phyloP scores from a whole-genome alignment of 2,797 vertebrate genomes.

The Alcedo atthis region DNA sequence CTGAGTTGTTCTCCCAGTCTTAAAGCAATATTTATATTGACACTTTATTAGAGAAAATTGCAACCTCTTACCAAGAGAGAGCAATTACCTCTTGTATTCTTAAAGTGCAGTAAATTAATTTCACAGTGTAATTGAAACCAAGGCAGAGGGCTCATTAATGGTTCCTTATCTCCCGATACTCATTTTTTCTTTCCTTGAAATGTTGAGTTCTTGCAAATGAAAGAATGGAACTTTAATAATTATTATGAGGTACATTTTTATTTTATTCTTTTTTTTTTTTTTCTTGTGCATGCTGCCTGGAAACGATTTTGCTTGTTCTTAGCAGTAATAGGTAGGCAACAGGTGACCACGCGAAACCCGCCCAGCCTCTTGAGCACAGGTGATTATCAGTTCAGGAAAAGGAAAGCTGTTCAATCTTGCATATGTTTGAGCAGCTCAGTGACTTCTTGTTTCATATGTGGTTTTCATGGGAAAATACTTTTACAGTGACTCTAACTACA shows the following conservation, averaged over 20 bases:
- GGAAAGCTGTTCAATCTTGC: slow-evolving; percentile 1
- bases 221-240: slow-evolving; percentile 66
- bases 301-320: slow-evolving; percentile 92
- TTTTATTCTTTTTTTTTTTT: slow-evolving; percentile 86
- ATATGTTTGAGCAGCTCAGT: background rate
- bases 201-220: slow-evolving; percentile 80
- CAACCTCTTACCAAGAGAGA: slow-evolving; percentile 33
- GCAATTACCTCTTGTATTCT: slow-evolving; percentile 43
- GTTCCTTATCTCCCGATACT: slow-evolving; percentile 61
- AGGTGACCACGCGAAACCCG: slow-evolving; percentile 92
- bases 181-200: slow-evolving; percentile 67
- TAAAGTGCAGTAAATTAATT: slow-evolving; percentile 66
- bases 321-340: slow-evolving; percentile 96
- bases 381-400: slow-evolving; percentile 87
- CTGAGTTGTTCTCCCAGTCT: background rate
- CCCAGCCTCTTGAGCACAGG: slow-evolving; percentile 96
- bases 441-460: background rate
- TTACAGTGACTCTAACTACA: background rate
- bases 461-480: slow-evolving; percentile 10
- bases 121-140: slow-evolving; percentile 61
- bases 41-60: slow-evolving; percentile 56
- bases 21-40: slow-evolving; percentile 59
- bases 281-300: slow-evolving; percentile 92
- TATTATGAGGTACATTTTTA: slow-evolving; percentile 75
- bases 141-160: slow-evolving; percentile 70